Evolutionary conservation across 2,113 vertebrate species (phyloP).

Genomic region (Axis porcinus): DNA sequence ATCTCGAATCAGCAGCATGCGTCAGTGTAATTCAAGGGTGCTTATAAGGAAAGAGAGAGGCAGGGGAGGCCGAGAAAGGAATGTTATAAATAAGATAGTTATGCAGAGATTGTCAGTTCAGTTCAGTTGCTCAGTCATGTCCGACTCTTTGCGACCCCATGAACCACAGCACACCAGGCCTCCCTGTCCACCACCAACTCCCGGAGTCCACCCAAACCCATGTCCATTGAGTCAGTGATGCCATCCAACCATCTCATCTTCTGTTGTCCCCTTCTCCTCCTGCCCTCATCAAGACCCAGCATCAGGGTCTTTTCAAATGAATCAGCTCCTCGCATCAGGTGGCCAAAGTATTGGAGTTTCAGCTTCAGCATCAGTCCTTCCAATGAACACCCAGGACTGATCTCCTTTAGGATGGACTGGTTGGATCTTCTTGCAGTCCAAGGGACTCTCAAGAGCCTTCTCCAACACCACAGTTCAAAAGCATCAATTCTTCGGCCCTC

Average conservation of each 20-base stretch:
- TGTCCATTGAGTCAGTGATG: neutral
- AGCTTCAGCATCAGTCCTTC: neutral
- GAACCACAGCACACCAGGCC: neutral
- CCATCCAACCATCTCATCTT: neutral
- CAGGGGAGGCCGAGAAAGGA: neutral
- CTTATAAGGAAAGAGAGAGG: neutral
- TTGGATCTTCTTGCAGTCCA: neutral
- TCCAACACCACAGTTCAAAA: neutral
- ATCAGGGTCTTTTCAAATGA: neutral
- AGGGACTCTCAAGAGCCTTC: neutral
- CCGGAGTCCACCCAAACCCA: neutral
- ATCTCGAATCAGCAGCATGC: neutral
- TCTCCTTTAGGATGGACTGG: neutral
- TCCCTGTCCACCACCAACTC: neutral
- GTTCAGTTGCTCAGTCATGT: neutral
- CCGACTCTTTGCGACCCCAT: accelerated
- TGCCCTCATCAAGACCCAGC: neutral
- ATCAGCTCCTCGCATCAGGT: neutral
- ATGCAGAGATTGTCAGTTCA: neutral
- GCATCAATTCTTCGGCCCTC: accelerated
- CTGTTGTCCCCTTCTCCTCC: neutral
- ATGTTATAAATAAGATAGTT: neutral
- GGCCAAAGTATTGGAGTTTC: neutral
- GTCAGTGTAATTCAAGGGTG: accelerated
- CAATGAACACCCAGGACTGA: neutral